Percentiles rank a stretch among this genome's conserved stretches.
Conservation (phyloP, 64 coral and sea anemone species). For the Pocillopora damicornis region DNA sequence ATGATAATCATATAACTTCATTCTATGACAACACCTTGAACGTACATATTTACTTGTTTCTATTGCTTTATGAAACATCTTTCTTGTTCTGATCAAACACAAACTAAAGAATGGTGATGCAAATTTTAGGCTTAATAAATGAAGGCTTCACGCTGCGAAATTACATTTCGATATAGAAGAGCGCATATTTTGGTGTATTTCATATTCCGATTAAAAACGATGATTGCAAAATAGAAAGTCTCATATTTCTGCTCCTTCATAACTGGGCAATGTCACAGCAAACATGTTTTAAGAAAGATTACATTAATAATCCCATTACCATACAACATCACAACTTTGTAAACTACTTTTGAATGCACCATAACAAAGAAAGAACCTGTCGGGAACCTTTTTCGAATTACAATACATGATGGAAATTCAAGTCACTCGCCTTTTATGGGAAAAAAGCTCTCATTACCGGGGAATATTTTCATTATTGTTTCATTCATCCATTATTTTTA, state of each 20-base stretch:
- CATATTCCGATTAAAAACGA: not conserved
- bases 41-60: not conserved
- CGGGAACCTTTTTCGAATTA: not conserved
- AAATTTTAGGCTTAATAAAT: not conserved
- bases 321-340: not conserved
- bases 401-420: too few species aligned
- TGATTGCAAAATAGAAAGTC: not conserved
- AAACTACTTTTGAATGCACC: not conserved
- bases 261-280: not conserved
- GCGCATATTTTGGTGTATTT: not conserved
- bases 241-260: not conserved
- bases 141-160: not conserved
- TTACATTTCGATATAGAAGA: not conserved
- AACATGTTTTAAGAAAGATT: not conserved
- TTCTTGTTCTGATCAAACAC: not conserved
- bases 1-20: too few species aligned
- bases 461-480: too few species aligned
- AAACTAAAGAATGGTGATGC: not conserved
- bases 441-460: too few species aligned
- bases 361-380: not conserved
- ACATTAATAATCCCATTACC: not conserved
- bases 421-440: too few species aligned
- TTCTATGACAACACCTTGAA: too few species aligned
- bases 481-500: not conserved
- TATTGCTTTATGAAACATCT: not conserved